These are phyloP conservation scores for Drosophila subquinaria DNA, from an alignment of 2,888 invertebrate genomes.

Conservation along the genomic window DNA sequence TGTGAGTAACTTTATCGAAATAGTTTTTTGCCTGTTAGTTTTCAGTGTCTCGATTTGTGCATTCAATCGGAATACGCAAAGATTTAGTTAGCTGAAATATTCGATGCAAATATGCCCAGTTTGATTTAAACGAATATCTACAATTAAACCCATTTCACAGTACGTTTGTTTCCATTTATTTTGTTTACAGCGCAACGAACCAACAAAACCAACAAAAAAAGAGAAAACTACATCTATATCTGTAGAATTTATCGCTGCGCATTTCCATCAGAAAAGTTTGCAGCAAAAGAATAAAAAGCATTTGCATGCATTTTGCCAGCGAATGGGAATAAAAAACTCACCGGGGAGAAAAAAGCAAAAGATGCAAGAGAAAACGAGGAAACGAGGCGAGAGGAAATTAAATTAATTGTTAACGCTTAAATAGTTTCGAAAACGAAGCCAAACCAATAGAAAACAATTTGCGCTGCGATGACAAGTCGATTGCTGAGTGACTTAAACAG, in stretches of 20 bases:
- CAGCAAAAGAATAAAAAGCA: background rate
- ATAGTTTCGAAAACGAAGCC: constrained; percentile 23
- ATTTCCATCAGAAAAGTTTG: constrained; percentile 31
- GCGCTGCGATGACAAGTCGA: constrained; percentile 42
- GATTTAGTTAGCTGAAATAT: background rate
- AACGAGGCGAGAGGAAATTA: constrained; percentile 54
- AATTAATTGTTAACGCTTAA: constrained; percentile 65
- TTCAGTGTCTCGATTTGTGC: background rate
- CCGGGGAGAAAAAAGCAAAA: background rate
- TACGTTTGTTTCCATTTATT: constrained; percentile 30
- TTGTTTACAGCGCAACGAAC: constrained; percentile 46
- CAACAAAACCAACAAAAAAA: background rate
- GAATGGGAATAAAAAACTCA: constrained; percentile 2
- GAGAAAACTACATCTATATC: background rate
- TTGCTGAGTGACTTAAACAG: constrained; percentile 5
- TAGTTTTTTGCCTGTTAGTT: background rate
- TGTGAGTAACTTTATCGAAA: background rate
- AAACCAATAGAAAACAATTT: background rate
- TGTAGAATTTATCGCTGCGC: constrained; percentile 12
- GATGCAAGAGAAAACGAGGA: constrained; percentile 36
- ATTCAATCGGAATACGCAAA: background rate
- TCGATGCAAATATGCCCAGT: constrained; percentile 24
- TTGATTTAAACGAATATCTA: constrained; percentile 13
- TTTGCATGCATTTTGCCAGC: constrained; percentile 9
- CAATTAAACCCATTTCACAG: constrained; percentile 34